Conservation (phyloP, 2,888 invertebrate genomes). For the Cinara cedri region DNA sequence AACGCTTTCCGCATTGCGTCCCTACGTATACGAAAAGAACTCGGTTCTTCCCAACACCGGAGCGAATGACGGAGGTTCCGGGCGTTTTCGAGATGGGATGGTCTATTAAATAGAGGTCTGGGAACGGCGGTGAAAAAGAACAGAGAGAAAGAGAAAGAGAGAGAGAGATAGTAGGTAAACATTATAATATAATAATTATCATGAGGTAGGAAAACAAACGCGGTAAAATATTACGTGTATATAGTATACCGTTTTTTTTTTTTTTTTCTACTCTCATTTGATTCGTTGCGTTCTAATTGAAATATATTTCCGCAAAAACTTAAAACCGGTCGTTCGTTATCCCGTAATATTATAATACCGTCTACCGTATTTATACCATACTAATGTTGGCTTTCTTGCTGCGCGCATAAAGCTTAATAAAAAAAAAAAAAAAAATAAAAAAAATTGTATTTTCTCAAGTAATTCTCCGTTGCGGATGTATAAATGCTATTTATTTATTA, state of each 20-base stretch:
- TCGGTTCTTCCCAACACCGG: too few species aligned
- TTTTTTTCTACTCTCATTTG: neutral
- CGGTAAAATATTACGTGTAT: neutral
- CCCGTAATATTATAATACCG: neutral
- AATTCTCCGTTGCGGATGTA: neutral
- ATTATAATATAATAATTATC: too few species aligned
- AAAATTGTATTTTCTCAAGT: neutral
- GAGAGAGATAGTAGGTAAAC: too few species aligned
- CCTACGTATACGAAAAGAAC: too few species aligned
- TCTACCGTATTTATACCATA: neutral
- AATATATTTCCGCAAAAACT: slow-evolving; percentile 13
- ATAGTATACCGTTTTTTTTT: neutral
- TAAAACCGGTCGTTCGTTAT: slow-evolving; percentile 20
- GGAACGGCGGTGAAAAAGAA: too few species aligned
- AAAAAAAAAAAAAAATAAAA: neutral
- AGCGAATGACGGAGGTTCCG: too few species aligned
- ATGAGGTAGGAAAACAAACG: too few species aligned
- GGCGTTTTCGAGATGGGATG: too few species aligned
- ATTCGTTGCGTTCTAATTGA: neutral
- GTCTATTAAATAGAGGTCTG: too few species aligned
- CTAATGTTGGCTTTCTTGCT: neutral
- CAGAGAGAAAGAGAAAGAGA: too few species aligned
- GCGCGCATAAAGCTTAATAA: slow-evolving; percentile 9
- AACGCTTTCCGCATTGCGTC: too few species aligned
- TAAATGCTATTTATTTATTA: neutral